Evolutionary conservation across 1,140 invertebrate species (phyloP).

Genomic region (Delia radicum): DNA sequence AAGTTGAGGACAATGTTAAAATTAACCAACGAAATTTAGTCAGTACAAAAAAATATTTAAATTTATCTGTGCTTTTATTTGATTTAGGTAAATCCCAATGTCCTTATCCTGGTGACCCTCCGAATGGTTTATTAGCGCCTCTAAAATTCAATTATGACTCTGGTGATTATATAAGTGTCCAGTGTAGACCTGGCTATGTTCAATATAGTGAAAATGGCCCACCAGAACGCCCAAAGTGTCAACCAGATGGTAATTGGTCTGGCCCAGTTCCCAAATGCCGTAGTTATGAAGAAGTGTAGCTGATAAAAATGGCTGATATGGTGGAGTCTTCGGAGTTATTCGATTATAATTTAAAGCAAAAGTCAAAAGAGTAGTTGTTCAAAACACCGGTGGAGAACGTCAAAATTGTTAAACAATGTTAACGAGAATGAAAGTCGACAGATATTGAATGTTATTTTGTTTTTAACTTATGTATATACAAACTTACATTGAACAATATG

Average conservation of each 20-base stretch:
- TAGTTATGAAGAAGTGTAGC: conserved; percentile 57
- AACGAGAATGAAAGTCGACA: not conserved
- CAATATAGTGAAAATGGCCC: conserved; percentile 50
- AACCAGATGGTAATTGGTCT: conserved; percentile 59
- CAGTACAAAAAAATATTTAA: too few relatives aligned
- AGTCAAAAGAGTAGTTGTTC: not conserved
- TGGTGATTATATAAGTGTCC: conserved; percentile 71
- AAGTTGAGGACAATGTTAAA: not conserved
- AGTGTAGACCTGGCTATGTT: conserved; percentile 70
- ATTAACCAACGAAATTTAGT: too few relatives aligned
- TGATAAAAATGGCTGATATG: conserved; percentile 24
- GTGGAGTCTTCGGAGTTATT: not conserved
- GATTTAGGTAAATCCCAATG: conserved; percentile 71
- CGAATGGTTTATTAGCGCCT: conserved; percentile 69
- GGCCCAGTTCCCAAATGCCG: conserved; percentile 58
- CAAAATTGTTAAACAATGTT: conserved; percentile 5
- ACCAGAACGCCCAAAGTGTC: conserved; percentile 57
- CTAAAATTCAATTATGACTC: conserved; percentile 77
- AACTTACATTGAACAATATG: not conserved
- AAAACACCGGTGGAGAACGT: not conserved
- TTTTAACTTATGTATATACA: too few relatives aligned
- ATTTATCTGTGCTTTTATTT: too few relatives aligned
- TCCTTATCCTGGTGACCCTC: conserved; percentile 71
- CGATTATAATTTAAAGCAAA: not conserved
- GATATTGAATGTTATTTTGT: too few relatives aligned